These are phyloP conservation scores for Stylophora pistillata DNA, from an alignment of 64 coral and sea anemone species.

Conservation along the genomic window DNA sequence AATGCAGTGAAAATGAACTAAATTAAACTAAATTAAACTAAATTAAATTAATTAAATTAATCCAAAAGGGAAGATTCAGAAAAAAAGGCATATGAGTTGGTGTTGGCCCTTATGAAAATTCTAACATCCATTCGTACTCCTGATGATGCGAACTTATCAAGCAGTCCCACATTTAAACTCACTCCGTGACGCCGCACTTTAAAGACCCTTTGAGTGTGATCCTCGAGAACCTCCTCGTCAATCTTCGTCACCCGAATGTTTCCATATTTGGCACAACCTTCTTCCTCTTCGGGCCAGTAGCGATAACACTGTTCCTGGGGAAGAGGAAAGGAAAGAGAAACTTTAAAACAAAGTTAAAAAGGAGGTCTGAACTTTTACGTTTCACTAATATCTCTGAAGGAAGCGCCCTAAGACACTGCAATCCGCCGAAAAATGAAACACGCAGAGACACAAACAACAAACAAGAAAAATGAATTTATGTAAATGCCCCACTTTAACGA, in stretches of 20 bases:
- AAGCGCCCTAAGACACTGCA: too few relatives aligned
- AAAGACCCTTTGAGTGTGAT: conserved; percentile 85
- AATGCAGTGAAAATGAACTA: too few relatives aligned
- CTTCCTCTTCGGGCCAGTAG: conserved; percentile 76
- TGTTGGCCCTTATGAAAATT: background rate
- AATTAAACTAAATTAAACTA: too few relatives aligned
- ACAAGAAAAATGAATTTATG: background rate
- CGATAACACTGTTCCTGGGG: conserved; percentile 58
- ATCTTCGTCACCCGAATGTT: conserved; percentile 81
- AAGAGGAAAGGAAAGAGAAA: background rate
- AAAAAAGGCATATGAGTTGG: too few relatives aligned
- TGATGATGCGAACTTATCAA: background rate
- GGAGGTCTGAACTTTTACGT: too few relatives aligned
- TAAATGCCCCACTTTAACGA: background rate
- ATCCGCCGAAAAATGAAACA: too few relatives aligned
- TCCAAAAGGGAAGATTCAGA: too few relatives aligned
- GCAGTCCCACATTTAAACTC: background rate
- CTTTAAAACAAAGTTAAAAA: too few relatives aligned
- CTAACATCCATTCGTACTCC: background rate
- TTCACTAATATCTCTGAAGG: too few relatives aligned
- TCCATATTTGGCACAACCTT: conserved; percentile 67
- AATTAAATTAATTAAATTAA: too few relatives aligned
- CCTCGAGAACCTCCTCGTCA: conserved; percentile 74
- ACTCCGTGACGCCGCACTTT: conserved; percentile 86
- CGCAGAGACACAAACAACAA: too few relatives aligned